Base-by-base conservation (phyloP, 2,888 invertebrate genomes). In the Perizoma flavofasciatum region DNA sequence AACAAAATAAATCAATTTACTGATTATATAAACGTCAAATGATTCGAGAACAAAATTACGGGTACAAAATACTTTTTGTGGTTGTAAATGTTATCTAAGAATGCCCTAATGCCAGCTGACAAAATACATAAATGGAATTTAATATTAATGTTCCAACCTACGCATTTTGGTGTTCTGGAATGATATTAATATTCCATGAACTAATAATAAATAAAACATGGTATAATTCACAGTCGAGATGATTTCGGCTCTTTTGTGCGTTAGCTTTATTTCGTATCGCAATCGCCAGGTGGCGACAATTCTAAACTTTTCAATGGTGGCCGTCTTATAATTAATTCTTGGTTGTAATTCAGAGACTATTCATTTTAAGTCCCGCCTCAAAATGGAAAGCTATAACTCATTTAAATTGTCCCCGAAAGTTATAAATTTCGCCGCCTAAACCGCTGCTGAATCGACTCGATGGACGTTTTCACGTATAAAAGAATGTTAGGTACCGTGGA, bases 251-350 rank as follows among this genome's bases (percentile, higher is more conserved):
- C 73, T 70, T 73, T 78, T 80, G 77, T 81, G 66, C 72, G 61
- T 54, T 67, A 63, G 61, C 72, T 69, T 72, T 72, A 81, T 81
- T 75, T 77, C 67, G 75, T 73, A 73, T 75, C 75, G 59, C 65
- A 72, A 76, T 73, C 74, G 73, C 76, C 83, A 85, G 83, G 80
- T 86, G 83, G 77, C 71, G 77, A 81, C 82, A 77, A 73, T 78
- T 75, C 63, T 67, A 73, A 86, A 85, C 73, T 84, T 86, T 81
- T 76, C 76, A 78, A 81, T 77, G 73, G 70, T 69, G 69, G 71
- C 73, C 72, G 68, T 74, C 74, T 71, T 74, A 74, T 84, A 83
- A 85, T 86, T 84, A 83, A 84, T 84, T 85, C 77, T 80, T 79
- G 75, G 66, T 75, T 77, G 68, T 79, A 76, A 79, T 78, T 81